Percentiles rank a stretch among this genome's conserved stretches.
These are phyloP conservation scores for Caenorhabditis virilis DNA, from an alignment of 2,888 invertebrate genomes.

Conservation along the genomic window DNA sequence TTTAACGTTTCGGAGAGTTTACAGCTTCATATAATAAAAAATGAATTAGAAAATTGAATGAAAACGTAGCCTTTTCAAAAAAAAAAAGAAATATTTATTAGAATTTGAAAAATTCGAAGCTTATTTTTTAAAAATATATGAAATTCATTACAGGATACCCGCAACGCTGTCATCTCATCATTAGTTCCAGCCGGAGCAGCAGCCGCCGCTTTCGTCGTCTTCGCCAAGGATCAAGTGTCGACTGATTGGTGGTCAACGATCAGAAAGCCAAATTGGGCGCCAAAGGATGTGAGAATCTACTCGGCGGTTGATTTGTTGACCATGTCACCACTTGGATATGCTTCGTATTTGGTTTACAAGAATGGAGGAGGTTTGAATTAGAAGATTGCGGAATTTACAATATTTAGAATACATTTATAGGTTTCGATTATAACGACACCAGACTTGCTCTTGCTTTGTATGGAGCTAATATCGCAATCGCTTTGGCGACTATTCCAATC, in stretches of 20 bases:
- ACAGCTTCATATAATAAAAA: not conserved
- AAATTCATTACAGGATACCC: conserved; percentile 57
- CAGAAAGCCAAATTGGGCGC: conserved; percentile 58
- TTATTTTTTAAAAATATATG: not conserved
- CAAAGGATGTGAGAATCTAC: conserved; percentile 51
- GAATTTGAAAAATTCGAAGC: not conserved
- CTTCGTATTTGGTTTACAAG: conserved; percentile 65
- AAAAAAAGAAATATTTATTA: not conserved
- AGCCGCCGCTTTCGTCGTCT: conserved; percentile 41
- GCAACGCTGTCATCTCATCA: conserved; percentile 52
- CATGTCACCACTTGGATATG: conserved; percentile 61
- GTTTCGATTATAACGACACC: conserved; percentile 65
- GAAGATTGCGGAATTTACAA: not conserved
- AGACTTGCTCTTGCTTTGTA: conserved; percentile 57
- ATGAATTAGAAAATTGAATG: not conserved
- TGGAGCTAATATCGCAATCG: conserved; percentile 53
- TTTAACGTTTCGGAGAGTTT: not conserved
- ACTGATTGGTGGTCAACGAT: conserved; percentile 51
- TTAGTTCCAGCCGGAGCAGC: conserved; percentile 56
- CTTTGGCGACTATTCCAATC: conserved; percentile 49
- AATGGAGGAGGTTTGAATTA: conserved; percentile 59
- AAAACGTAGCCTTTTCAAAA: not conserved
- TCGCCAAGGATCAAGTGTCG: conserved; percentile 40
- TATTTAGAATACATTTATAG: conserved; percentile 17
- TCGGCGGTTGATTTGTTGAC: conserved; percentile 56